Percentiles rank a stretch among this genome's conserved stretches.
phyloP scores from a whole-genome alignment of 2,888 invertebrate genomes.

The Ennomos fuscantarius region DNA sequence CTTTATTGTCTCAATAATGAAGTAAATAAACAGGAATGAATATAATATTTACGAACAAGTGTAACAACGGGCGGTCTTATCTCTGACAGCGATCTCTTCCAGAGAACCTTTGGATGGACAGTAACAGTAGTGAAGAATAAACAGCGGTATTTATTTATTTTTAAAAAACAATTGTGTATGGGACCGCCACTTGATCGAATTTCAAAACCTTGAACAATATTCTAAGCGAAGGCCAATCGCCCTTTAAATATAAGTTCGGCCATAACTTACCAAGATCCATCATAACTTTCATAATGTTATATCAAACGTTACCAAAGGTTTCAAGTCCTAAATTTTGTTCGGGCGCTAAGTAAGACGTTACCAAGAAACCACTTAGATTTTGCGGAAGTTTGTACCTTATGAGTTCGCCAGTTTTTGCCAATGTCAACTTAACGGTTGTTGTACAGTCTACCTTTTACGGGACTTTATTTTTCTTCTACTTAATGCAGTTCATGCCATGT shows the following conservation, averaged over 20 bases:
- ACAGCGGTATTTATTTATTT: neutral
- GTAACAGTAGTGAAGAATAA: too few relatives aligned
- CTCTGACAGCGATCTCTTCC: too few relatives aligned
- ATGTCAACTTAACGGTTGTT: constrained; percentile 32
- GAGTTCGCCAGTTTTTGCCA: constrained; percentile 32
- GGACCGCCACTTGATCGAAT: neutral
- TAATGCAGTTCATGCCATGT: constrained; percentile 34
- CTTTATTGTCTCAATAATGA: too few relatives aligned
- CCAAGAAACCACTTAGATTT: constrained; percentile 26
- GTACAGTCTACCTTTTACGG: constrained; percentile 24
- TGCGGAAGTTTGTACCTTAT: constrained; percentile 8
- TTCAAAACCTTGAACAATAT: constrained; percentile 12
- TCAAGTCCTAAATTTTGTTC: constrained; percentile 4
- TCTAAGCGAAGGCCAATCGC: constrained; percentile 19
- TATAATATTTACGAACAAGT: too few relatives aligned
- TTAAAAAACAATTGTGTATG: constrained; percentile 3
- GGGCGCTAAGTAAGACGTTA: constrained; percentile 19
- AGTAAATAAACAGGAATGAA: too few relatives aligned
- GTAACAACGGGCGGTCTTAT: too few relatives aligned
- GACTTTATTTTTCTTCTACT: constrained; percentile 26
- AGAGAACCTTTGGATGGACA: too few relatives aligned
- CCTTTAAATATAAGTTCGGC: constrained; percentile 13
- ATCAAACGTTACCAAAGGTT: constrained; percentile 5
- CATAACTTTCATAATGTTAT: constrained; percentile 9
- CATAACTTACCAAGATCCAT: constrained; percentile 13